These are phyloP conservation scores for Catharus ustulatus DNA, from an alignment of 2,797 vertebrate species.

Conservation along the genomic window DNA sequence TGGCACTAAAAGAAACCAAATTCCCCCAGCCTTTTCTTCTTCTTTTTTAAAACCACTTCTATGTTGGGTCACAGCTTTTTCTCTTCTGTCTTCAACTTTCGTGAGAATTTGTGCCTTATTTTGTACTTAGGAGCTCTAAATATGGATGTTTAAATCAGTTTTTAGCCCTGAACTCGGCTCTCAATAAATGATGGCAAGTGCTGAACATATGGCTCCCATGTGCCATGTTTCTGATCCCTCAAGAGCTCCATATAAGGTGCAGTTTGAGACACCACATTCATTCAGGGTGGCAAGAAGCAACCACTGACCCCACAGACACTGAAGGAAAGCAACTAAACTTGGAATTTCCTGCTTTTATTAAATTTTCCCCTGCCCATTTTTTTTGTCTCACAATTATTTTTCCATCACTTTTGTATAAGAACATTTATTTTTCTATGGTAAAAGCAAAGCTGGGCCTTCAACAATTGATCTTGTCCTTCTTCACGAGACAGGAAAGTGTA, in stretches of 20 bases:
- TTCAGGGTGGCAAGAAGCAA: not conserved
- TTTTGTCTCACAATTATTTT: not conserved
- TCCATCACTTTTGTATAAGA: not conserved
- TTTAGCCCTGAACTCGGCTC: constrained; percentile 20
- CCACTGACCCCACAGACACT: constrained; percentile 3
- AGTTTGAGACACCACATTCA: not conserved
- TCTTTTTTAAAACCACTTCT: not conserved
- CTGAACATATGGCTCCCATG: constrained; percentile 43
- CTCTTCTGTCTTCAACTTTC: not conserved
- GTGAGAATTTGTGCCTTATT: constrained; percentile 13
- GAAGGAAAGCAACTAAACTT: constrained; percentile 2
- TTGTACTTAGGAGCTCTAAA: constrained; percentile 26
- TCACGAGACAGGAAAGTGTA: not conserved
- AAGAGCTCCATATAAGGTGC: constrained; percentile 22
- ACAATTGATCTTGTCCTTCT: not conserved
- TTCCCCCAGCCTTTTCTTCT: not conserved
- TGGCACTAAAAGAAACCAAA: not conserved
- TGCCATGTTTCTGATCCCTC: constrained; percentile 5
- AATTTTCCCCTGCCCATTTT: not conserved
- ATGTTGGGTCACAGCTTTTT: not conserved
- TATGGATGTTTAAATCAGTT: constrained; percentile 22
- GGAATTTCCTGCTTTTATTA: constrained; percentile 30
- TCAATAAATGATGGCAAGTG: constrained; percentile 3
- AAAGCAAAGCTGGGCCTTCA: not conserved
- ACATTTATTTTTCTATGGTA: not conserved